Evolutionary conservation across 2,888 invertebrate genomes (phyloP).

Genomic region (Dasypolia templi): DNA sequence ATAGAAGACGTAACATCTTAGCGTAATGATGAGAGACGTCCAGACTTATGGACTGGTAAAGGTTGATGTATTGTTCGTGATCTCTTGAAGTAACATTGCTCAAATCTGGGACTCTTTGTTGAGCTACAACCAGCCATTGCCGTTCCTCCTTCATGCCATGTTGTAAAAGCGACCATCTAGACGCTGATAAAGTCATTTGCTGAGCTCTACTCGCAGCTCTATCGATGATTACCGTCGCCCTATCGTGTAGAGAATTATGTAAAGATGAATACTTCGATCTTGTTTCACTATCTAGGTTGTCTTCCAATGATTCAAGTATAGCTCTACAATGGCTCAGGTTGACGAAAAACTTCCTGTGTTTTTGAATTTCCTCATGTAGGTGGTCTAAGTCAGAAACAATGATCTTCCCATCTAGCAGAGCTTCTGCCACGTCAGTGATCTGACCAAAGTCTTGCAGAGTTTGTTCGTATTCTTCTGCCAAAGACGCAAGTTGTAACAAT

Average conservation of each 20-base stretch:
- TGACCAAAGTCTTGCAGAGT: constrained; percentile 96
- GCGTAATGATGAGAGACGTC: constrained; percentile 95
- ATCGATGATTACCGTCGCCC: constrained; percentile 94
- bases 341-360: constrained; percentile 96
- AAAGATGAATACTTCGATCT: constrained; percentile 93
- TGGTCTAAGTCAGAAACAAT: constrained; percentile 94
- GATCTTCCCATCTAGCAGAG: constrained; percentile 94
- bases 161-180: constrained; percentile 95
- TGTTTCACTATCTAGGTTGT: constrained; percentile 95
- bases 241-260: constrained; percentile 94
- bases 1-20: constrained; percentile 93
- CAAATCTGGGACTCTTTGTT: constrained; percentile 95
- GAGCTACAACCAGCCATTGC: constrained; percentile 95
- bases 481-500: constrained; percentile 93
- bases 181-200: constrained; percentile 95
- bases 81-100: constrained; percentile 95
- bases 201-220: constrained; percentile 95
- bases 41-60: constrained; percentile 94
- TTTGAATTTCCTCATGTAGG: constrained; percentile 97
- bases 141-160: constrained; percentile 95
- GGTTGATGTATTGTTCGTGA: constrained; percentile 95
- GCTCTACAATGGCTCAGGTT: constrained; percentile 96
- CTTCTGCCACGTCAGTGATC: constrained; percentile 96
- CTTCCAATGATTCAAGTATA: constrained; percentile 96
- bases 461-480: constrained; percentile 97